Percentiles rank a stretch among this genome's conserved stretches.
Evolutionary conservation across 2,888 invertebrate genomes (phyloP).

Genomic region (Cataglyphis livida): DNA sequence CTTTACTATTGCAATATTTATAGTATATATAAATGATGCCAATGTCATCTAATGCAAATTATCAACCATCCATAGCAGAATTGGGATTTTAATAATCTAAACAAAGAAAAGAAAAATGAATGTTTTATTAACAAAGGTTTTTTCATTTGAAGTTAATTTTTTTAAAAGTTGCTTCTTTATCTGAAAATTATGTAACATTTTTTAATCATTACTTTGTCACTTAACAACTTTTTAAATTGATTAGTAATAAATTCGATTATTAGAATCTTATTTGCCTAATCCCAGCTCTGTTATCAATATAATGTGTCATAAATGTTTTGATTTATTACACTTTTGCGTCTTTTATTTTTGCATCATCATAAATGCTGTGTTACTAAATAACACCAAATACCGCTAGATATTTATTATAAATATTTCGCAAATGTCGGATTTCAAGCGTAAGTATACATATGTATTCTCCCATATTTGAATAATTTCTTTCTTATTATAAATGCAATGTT

Average conservation of each 20-base stretch:
- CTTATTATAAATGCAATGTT: constrained; percentile 55
- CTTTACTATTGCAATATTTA: neutral
- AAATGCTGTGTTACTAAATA: constrained; percentile 21
- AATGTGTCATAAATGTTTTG: neutral
- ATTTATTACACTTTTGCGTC: constrained; percentile 17
- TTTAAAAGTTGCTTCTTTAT: neutral
- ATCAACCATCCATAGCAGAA: neutral
- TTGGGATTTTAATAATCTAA: neutral
- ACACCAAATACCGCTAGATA: constrained; percentile 42
- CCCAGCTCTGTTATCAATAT: neutral
- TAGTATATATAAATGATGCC: constrained; percentile 1
- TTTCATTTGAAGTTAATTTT: neutral
- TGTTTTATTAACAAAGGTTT: neutral
- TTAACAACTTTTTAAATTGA: neutral
- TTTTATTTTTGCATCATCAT: constrained; percentile 38
- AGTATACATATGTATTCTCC: constrained; percentile 57
- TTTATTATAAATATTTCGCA: constrained; percentile 49
- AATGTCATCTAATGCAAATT: constrained; percentile 11
- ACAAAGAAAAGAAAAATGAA: neutral
- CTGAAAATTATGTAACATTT: neutral
- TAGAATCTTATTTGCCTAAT: constrained; percentile 4
- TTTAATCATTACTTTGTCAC: neutral
- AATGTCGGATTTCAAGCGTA: constrained; percentile 55
- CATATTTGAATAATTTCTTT: constrained; percentile 42
- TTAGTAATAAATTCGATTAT: neutral